Evolutionary conservation across 1,140 invertebrate species (phyloP).

Genomic region (Zaprionus lachaisei): DNA sequence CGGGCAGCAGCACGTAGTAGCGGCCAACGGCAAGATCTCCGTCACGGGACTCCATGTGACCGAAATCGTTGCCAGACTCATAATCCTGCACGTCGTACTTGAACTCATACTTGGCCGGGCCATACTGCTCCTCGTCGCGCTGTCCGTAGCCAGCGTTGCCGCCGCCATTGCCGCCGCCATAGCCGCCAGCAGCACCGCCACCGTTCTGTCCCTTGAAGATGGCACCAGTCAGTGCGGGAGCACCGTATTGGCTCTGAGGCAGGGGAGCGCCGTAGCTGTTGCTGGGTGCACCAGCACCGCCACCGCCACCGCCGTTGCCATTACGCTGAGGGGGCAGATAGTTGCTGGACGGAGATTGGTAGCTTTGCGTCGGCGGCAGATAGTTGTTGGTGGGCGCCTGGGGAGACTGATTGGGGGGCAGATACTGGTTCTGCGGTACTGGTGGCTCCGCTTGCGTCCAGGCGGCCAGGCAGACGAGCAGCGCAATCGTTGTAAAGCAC

Average conservation of each 20-base stretch:
- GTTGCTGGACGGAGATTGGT: slow-evolving; percentile 73
- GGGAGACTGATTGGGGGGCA: slow-evolving; percentile 85
- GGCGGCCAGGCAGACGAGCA: slow-evolving; percentile 77
- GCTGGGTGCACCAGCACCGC: slow-evolving; percentile 62
- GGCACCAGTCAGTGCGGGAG: slow-evolving; percentile 84
- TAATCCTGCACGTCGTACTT: slow-evolving; percentile 90
- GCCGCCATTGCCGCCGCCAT: slow-evolving; percentile 48
- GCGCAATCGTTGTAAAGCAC: slow-evolving; percentile 81
- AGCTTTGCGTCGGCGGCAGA: slow-evolving; percentile 76
- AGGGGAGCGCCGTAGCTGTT: slow-evolving; percentile 84
- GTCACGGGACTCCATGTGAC: slow-evolving; percentile 89
- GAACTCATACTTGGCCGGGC: slow-evolving; percentile 90
- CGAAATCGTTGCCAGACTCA: slow-evolving; percentile 89
- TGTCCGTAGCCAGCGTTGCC: slow-evolving; percentile 70
- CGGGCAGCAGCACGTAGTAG: slow-evolving; percentile 90
- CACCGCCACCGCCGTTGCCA: slow-evolving; percentile 58
- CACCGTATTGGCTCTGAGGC: slow-evolving; percentile 84
- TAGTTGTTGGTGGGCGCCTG: slow-evolving; percentile 78
- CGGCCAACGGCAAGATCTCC: slow-evolving; percentile 88
- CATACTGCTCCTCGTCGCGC: slow-evolving; percentile 85
- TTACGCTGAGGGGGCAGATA: slow-evolving; percentile 76
- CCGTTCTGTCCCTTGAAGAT: slow-evolving; percentile 84
- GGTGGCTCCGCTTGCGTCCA: slow-evolving; percentile 84
- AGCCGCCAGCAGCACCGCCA: slow-evolving; percentile 55
- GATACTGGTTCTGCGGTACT: slow-evolving; percentile 86